A percentile compares a stretch with the other conserved stretches of the same genome.
Evolutionary conservation across 2,797 vertebrate species (phyloP).

Genomic region (Remorina albescens): DNA sequence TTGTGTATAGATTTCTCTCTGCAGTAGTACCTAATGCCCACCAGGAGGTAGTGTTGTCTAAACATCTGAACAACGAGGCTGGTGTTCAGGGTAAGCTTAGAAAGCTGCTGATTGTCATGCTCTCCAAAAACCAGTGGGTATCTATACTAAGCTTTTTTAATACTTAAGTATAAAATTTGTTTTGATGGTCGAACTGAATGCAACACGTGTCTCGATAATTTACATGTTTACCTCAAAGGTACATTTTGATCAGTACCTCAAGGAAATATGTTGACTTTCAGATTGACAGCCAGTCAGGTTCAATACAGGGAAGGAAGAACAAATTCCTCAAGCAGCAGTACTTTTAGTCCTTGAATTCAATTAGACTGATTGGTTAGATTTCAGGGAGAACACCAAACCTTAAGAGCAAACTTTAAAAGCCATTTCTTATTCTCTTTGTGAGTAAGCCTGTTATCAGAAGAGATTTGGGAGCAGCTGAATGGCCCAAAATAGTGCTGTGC

Average conservation of each 20-base stretch:
- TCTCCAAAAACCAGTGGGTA: neutral
- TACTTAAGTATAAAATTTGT: neutral
- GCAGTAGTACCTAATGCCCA: conserved; percentile 38
- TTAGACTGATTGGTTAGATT: conserved; percentile 45
- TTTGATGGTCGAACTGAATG: neutral
- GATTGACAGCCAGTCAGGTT: conserved; percentile 7
- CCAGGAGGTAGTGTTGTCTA: conserved; percentile 55
- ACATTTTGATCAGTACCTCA: neutral
- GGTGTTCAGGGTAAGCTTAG: neutral
- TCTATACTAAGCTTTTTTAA: neutral
- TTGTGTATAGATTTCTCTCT: neutral
- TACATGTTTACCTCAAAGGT: neutral
- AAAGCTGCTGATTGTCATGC: neutral
- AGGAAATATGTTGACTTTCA: conserved; percentile 20
- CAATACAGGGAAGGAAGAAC: neutral
- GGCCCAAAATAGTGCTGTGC: conserved; percentile 38
- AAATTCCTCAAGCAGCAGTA: conserved; percentile 7
- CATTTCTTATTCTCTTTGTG: conserved; percentile 34
- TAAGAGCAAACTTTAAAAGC: conserved; percentile 57
- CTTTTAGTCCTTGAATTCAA: conserved; percentile 49
- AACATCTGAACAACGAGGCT: neutral
- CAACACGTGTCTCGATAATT: neutral
- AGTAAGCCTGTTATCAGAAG: conserved; percentile 45
- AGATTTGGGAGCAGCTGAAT: conserved; percentile 41
- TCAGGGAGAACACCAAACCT: conserved; percentile 39